Base-by-base conservation (phyloP, 2,888 invertebrate species). In the Cosmopolites sordidus region DNA sequence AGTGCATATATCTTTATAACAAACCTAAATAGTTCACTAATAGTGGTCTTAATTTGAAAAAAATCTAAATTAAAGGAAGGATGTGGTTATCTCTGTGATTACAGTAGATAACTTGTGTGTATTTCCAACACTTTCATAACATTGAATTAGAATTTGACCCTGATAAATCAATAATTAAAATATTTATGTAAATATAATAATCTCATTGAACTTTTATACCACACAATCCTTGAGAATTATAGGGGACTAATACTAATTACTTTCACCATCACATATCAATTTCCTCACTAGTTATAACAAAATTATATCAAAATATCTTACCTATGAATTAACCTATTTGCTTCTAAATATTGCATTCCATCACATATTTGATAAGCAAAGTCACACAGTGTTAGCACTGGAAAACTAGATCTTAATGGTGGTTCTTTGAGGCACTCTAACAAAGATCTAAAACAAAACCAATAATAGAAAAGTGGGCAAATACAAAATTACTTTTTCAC, bases 271-370 rank as follows among this genome's bases (percentile, higher is more conserved):
- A 33, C 16, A 39, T 39, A 39, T 39, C 39, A 39, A 8, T 15
- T 43, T 17, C 43, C 17, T 22, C 22, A 43, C 22, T 33, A 47
- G 17, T 38, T 17, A 39, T 43, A 22, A 22, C 4, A 43, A 12
- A 40, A 40, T 11, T 40, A 40, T 8, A 16, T 40, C 12, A 9
- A 44, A 12, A n/a, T 1, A 12, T 47, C 58, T 62, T 75, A 86
- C 86, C 87, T 83, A 76, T 99, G 98, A 69, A 99, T 97, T 67
- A 99, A 83, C 73, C 97, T 83, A 77, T 96, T 95, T 58, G 86
- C 87, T 76, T 97, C 97, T 62, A 99, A 79, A 76, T 98, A 99
- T 71, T 89, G 87, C 98, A 99, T 99, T 46, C 98, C 99, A 76
- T 93, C 92, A 75, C 92, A 92, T 47, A 97, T 94, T 76, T 97